Percentiles rank a stretch among this genome's conserved stretches.
Conservation (phyloP, 1,140 invertebrate species). For the Macrostomum lignano region DNA sequence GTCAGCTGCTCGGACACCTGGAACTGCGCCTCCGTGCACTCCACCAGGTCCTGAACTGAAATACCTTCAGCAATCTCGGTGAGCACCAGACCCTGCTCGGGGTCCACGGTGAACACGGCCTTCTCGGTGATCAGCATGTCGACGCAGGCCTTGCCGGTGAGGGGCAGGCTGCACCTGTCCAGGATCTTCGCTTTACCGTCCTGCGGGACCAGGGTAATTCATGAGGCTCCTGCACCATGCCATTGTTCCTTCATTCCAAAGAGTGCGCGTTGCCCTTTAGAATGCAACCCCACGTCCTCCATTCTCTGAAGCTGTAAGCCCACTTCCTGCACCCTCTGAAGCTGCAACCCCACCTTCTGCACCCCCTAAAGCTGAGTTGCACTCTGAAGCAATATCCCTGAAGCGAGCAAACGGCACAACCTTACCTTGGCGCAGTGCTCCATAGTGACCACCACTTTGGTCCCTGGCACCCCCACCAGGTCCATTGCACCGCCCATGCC, state of each 20-base stretch:
- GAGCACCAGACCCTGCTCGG: conserved; percentile 41
- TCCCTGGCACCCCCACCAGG: conserved; percentile 46
- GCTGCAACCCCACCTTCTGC: too few relatives aligned
- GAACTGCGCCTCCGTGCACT: conserved; percentile 55
- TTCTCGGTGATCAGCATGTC: conserved; percentile 89
- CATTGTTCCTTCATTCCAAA: too few relatives aligned
- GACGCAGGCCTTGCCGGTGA: conserved; percentile 73
- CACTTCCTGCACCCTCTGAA: too few relatives aligned
- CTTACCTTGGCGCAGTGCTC: conserved; percentile 55
- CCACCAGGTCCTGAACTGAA: conserved; percentile 48
- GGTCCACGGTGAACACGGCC: conserved; percentile 63
- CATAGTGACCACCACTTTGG: conserved; percentile 87
- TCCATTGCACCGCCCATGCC: conserved; percentile 99
- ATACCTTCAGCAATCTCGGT: conserved; percentile 51
- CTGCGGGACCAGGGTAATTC: too few relatives aligned
- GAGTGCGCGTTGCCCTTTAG: too few relatives aligned
- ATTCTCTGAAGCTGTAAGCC: too few relatives aligned
- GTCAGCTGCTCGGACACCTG: conserved; percentile 28
- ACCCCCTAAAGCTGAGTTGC: too few relatives aligned
- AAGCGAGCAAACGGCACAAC: too few relatives aligned
- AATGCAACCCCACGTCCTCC: too few relatives aligned
- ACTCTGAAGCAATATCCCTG: too few relatives aligned
- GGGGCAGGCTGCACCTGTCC: conserved; percentile 52
- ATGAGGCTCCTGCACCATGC: too few relatives aligned
- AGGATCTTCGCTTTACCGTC: conserved; percentile 72